Percentiles rank a stretch among this genome's conserved stretches.
Evolutionary conservation across 2,113 vertebrate genomes (phyloP).

Genomic region (Protobothrops flavoviridis): DNA sequence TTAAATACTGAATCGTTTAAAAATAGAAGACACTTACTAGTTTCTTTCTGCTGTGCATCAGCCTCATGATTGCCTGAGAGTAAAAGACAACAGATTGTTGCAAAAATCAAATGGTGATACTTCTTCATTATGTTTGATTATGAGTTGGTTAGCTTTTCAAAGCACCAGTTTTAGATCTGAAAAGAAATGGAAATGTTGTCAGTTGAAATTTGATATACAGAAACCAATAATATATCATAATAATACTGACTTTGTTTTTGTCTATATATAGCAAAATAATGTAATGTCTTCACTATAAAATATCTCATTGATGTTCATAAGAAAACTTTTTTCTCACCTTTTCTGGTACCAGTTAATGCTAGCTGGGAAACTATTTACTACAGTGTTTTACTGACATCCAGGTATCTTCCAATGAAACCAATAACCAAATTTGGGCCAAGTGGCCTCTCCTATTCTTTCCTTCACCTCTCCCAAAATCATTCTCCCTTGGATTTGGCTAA

Average conservation of each 20-base stretch:
- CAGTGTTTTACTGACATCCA: neutral
- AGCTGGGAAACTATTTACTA: neutral
- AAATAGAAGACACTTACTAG: conserved; percentile 58
- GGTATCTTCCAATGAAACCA: neutral
- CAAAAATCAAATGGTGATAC: conserved; percentile 63
- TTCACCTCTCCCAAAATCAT: neutral
- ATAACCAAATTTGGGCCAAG: neutral
- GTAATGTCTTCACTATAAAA: conserved; percentile 40
- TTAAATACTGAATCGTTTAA: rapidly evolving
- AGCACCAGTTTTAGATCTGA: conserved; percentile 66
- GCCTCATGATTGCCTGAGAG: conserved; percentile 69
- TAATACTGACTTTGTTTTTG: conserved; percentile 23
- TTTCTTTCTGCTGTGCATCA: conserved; percentile 71
- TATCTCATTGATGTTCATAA: neutral
- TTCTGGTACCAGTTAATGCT: neutral
- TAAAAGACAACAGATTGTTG: conserved; percentile 73
- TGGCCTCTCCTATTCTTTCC: neutral
- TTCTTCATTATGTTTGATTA: conserved; percentile 77
- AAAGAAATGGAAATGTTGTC: neutral
- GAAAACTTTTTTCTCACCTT: neutral
- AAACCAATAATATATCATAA: conserved; percentile 38
- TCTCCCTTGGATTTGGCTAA: neutral
- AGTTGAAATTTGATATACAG: conserved; percentile 35
- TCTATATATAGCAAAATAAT: conserved; percentile 5
- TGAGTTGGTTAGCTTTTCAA: conserved; percentile 49